Percentiles rank a stretch among this genome's conserved stretches.
Conservation (phyloP, 1,140 invertebrate genomes). For the Tigriopus japonicus region DNA sequence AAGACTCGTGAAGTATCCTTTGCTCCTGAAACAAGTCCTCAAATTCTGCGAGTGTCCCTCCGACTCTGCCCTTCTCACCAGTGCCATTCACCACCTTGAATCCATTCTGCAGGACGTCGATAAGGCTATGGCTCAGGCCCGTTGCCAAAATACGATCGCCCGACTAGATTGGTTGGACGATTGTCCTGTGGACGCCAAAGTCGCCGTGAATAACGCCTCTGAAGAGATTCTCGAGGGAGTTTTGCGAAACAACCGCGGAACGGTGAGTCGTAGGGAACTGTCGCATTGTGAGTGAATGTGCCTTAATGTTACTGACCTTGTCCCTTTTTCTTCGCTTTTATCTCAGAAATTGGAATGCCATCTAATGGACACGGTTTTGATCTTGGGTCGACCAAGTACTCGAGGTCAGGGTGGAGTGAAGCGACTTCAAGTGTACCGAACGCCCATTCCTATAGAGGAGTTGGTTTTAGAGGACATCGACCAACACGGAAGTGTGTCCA, state of each 20-base stretch:
- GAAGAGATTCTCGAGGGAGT: background rate
- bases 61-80: background rate
- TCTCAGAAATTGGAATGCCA: background rate
- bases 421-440: background rate
- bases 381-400: background rate
- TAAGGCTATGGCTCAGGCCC: background rate
- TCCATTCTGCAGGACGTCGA: background rate
- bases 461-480: background rate
- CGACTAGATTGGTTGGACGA: background rate
- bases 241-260: background rate
- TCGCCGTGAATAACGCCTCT: background rate
- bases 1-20: conserved; percentile 8
- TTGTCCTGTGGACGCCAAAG: background rate
- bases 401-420: background rate
- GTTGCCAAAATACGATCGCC: background rate
- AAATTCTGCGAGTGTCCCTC: background rate
- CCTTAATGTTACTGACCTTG: too few relatives aligned
- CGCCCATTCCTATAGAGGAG: background rate
- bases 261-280: background rate
- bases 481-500: background rate
- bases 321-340: background rate
- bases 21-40: conserved; percentile 7
- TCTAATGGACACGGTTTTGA: background rate
- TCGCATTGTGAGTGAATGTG: too few relatives aligned
- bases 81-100: conserved; percentile 1